Evolutionary conservation across 1,140 invertebrate genomes (phyloP).

Genomic region (Procambarus clarkii): DNA sequence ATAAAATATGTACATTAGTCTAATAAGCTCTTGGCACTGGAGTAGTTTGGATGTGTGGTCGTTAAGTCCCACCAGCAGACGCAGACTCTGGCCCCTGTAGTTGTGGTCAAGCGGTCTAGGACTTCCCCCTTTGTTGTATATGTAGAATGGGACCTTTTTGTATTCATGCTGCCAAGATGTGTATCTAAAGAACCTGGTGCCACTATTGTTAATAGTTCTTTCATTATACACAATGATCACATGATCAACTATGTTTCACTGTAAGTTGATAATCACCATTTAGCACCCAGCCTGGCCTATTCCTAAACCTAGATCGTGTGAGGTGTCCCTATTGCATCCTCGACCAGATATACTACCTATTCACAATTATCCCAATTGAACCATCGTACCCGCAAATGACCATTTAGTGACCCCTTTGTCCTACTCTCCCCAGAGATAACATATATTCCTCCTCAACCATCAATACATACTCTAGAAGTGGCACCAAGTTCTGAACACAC

Average conservation of each 20-base stretch:
- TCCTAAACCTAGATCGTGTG: conserved; percentile 2
- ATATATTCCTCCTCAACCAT: conserved; percentile 5
- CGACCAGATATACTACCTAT: not conserved
- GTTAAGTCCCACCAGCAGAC: not conserved
- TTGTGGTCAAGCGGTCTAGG: conserved; percentile 32
- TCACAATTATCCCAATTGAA: not conserved
- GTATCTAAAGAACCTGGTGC: conserved; percentile 44
- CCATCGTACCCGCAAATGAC: conserved; percentile 1
- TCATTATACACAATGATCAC: conserved; percentile 19
- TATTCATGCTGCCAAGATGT: conserved; percentile 47
- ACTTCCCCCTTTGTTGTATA: conserved; percentile 48
- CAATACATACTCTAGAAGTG: conserved; percentile 40
- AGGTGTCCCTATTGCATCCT: conserved; percentile 8
- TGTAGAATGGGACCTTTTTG: conserved; percentile 48
- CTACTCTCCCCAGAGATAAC: conserved; percentile 10
- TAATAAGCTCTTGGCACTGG: not conserved
- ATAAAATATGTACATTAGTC: not conserved
- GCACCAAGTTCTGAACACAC: conserved; percentile 34
- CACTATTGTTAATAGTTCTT: conserved; percentile 50
- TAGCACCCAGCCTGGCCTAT: conserved; percentile 11
- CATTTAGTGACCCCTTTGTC: not conserved
- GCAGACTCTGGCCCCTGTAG: not conserved
- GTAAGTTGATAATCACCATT: conserved; percentile 23
- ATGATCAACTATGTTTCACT: conserved; percentile 19
- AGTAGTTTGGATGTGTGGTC: conserved; percentile 8